Evolutionary conservation across 2,888 invertebrate genomes (phyloP).

Genomic region (Polylopha cassiicola): DNA sequence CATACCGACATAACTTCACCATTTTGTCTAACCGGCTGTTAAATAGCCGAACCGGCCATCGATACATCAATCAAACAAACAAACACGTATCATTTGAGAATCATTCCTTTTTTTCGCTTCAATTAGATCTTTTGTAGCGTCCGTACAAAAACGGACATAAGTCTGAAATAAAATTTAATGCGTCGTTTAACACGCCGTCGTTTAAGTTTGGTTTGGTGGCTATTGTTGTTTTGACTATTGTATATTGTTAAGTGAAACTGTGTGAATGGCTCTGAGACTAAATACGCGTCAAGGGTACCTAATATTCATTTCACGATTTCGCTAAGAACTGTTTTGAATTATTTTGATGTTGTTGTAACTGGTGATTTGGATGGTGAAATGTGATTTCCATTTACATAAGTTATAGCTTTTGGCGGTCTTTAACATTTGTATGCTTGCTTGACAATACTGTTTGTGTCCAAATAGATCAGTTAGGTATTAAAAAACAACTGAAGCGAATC

Average conservation of each 20-base stretch:
- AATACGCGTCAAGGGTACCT: constrained; percentile 18
- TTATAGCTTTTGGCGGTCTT: too few relatives aligned
- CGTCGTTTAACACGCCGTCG: constrained; percentile 57
- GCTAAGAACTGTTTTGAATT: constrained; percentile 10
- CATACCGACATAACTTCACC: constrained; percentile 49
- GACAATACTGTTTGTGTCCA: too few relatives aligned
- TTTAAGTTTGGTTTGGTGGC: constrained; percentile 33
- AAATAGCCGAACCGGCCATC: constrained; percentile 70
- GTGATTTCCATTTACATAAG: too few relatives aligned
- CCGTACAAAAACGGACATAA: constrained; percentile 53
- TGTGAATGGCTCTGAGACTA: constrained; percentile 34
- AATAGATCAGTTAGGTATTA: too few relatives aligned
- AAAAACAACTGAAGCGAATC: too few relatives aligned
- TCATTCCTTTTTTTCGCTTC: constrained; percentile 65
- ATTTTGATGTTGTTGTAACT: too few relatives aligned
- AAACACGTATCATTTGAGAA: constrained; percentile 51
- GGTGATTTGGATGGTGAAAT: too few relatives aligned
- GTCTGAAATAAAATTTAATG: constrained; percentile 64
- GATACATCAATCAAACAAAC: constrained; percentile 73
- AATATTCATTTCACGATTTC: constrained; percentile 21
- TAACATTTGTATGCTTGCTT: too few relatives aligned
- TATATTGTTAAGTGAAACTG: constrained; percentile 45
- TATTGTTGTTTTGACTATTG: constrained; percentile 38
- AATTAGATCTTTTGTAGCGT: constrained; percentile 72
- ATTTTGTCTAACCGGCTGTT: constrained; percentile 75